phyloP scores from a whole-genome alignment of 2,888 invertebrate genomes.

The Dynastes tityus region DNA sequence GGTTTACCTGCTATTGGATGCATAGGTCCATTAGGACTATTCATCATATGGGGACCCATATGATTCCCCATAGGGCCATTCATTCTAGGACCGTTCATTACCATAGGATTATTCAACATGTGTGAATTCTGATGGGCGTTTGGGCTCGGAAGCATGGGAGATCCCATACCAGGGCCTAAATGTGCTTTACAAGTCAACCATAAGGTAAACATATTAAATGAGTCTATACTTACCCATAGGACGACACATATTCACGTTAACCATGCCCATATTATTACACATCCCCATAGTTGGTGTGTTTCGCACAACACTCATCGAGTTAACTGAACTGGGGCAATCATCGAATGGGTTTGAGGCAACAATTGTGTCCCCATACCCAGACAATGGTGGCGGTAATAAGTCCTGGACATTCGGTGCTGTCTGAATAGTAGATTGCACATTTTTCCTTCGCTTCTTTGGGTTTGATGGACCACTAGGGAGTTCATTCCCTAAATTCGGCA shows the following conservation, averaged over 20 bases:
- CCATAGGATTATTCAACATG: conserved; percentile 68
- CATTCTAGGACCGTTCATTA: conserved; percentile 71
- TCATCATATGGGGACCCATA: conserved; percentile 73
- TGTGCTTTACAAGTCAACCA: background rate
- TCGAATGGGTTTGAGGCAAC: conserved; percentile 96
- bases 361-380: conserved; percentile 94
- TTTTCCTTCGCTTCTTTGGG: conserved; percentile 91
- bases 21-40: conserved; percentile 78
- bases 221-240: conserved; percentile 74
- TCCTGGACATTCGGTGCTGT: conserved; percentile 84
- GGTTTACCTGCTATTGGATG: conserved; percentile 70
- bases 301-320: conserved; percentile 66
- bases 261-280: conserved; percentile 72
- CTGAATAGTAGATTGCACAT: conserved; percentile 79
- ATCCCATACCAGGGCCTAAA: conserved; percentile 57
- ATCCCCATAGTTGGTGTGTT: conserved; percentile 67
- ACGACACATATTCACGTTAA: conserved; percentile 77
- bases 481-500: conserved; percentile 67
- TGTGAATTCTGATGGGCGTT: conserved; percentile 65
- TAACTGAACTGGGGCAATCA: conserved; percentile 80
- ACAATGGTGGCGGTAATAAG: conserved; percentile 88
- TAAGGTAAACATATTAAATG: background rate
- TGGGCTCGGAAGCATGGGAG: conserved; percentile 71
- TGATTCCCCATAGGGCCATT: conserved; percentile 67
- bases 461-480: conserved; percentile 83